Conservation (phyloP, 2,113 vertebrate species). For the Pseudopodoces humilis region DNA sequence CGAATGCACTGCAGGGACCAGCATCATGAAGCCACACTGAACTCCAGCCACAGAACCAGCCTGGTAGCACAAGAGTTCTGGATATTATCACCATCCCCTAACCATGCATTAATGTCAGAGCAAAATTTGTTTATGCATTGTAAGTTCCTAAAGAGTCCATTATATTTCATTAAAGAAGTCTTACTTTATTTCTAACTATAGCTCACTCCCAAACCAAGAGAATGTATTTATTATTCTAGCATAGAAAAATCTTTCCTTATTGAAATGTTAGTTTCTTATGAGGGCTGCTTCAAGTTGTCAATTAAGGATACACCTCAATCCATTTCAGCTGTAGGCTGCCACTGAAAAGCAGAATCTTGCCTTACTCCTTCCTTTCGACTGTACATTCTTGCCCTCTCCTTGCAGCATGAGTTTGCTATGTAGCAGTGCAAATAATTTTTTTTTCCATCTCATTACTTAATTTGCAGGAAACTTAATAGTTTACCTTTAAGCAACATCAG, state of each 20-base stretch:
- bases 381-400: neutral
- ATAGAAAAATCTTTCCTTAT: neutral
- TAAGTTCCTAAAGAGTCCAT: neutral
- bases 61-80: neutral
- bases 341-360: neutral
- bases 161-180: neutral
- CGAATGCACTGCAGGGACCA: neutral
- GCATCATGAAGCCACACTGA: neutral
- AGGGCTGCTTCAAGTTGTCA: neutral
- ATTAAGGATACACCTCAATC: neutral
- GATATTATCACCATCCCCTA: neutral
- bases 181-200: neutral
- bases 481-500: neutral
- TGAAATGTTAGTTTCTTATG: neutral
- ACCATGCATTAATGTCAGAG: neutral
- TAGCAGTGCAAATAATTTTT: neutral
- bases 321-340: neutral
- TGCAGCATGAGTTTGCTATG: neutral
- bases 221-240: neutral
- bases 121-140: neutral
- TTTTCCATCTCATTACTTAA: neutral
- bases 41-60: neutral
- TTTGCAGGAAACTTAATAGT: neutral
- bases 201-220: neutral
- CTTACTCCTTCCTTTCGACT: neutral